Conservation (phyloP, 2,113 vertebrate genomes). For the Sciurus niger region DNA sequence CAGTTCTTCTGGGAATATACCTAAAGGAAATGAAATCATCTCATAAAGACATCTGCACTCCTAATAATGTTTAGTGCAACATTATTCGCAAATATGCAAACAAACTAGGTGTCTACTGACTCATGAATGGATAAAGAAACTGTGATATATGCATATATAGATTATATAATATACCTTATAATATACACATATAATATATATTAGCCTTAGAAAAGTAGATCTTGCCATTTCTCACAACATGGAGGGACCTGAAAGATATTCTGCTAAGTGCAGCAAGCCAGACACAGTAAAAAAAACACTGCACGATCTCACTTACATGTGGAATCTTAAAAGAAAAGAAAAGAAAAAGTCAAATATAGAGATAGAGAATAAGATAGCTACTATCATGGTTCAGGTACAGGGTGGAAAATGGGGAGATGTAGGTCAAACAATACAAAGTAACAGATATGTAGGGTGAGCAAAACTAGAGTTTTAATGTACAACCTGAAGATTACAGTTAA, state of each 20-base stretch:
- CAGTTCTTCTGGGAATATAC: neutral
- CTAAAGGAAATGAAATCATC: neutral
- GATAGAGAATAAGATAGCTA: neutral
- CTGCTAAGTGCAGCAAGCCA: neutral
- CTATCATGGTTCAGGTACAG: too few relatives aligned
- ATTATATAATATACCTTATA: neutral
- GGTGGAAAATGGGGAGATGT: accelerated
- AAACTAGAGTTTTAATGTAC: neutral
- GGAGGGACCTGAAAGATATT: neutral
- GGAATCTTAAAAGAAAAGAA: neutral
- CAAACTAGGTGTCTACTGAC: neutral
- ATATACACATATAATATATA: neutral
- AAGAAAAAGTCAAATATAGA: neutral
- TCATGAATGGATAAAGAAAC: neutral
- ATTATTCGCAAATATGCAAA: neutral
- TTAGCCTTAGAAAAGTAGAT: neutral
- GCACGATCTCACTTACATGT: neutral
- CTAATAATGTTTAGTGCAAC: neutral
- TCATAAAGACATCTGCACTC: neutral
- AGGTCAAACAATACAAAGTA: neutral
- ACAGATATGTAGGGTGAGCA: neutral
- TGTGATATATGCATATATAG: neutral
- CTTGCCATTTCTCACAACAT: neutral
- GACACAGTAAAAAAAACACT: neutral
- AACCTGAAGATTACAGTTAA: neutral